Percentiles rank a stretch among this genome's conserved stretches.
Conservation (phyloP, 1,140 invertebrate genomes). For the Pseudomyrmex sp. region DNA sequence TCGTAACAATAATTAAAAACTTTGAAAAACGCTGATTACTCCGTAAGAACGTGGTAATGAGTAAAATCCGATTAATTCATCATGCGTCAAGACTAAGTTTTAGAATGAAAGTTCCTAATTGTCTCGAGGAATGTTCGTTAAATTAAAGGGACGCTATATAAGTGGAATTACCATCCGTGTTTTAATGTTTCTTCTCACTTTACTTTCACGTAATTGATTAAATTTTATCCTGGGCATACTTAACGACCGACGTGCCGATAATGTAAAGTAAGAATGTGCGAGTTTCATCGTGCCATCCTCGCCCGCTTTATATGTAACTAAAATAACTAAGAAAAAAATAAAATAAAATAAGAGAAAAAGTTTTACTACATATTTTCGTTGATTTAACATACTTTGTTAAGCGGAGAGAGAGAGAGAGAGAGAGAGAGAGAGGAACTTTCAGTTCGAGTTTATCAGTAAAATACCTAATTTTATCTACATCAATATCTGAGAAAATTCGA, state of each 20-base stretch:
- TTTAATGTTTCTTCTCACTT: conserved; percentile 58
- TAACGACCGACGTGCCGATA: conserved; percentile 53
- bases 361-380: conserved; percentile 36
- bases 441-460: not conserved
- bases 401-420: not conserved
- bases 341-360: not conserved
- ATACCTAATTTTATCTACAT: not conserved
- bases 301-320: conserved; percentile 20
- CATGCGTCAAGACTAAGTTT: conserved; percentile 65
- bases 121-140: conserved; percentile 61
- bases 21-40: conserved; percentile 55
- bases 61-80: conserved; percentile 71
- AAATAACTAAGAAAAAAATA: not conserved
- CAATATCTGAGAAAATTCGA: not conserved
- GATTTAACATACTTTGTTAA: conserved; percentile 29
- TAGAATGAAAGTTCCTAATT: conserved; percentile 69
- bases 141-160: conserved; percentile 51
- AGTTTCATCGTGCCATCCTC: not conserved
- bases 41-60: conserved; percentile 64
- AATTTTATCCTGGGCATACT: conserved; percentile 29
- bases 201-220: conserved; percentile 55
- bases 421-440: not conserved
- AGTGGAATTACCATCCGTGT: conserved; percentile 51
- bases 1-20: conserved; percentile 63
- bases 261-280: conserved; percentile 55